These are phyloP conservation scores for Amiota minor DNA, from an alignment of 2,888 invertebrate species.

Conservation along the genomic window DNA sequence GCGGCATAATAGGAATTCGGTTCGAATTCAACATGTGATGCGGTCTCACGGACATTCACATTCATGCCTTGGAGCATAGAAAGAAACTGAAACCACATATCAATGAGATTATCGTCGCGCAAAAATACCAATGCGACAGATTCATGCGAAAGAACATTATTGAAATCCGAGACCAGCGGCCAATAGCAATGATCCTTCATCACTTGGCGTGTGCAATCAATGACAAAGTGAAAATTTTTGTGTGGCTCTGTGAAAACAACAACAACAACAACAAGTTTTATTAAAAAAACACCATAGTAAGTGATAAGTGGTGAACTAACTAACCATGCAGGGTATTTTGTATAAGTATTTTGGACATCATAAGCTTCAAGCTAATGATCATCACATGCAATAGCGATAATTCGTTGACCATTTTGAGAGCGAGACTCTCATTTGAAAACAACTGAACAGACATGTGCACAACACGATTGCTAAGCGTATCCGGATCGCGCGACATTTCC, in stretches of 20 bases:
- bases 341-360: constrained; percentile 94
- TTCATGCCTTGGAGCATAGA: constrained; percentile 99
- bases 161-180: constrained; percentile 97
- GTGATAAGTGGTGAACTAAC: constrained; percentile 73
- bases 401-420: constrained; percentile 92
- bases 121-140: constrained; percentile 93
- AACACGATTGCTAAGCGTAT: constrained; percentile 94
- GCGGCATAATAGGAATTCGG: constrained; percentile 98
- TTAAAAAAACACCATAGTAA: constrained; percentile 2
- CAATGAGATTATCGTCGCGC: constrained; percentile 88
- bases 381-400: constrained; percentile 92
- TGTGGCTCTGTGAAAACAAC: constrained; percentile 76
- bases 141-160: constrained; percentile 94
- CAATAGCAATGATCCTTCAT: constrained; percentile 99
- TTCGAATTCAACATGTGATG: constrained; percentile 95
- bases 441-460: constrained; percentile 98
- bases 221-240: constrained; percentile 90
- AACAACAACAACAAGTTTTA: not conserved
- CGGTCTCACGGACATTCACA: constrained; percentile 91
- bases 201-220: constrained; percentile 91
- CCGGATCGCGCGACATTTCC: constrained; percentile 88
- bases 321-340: constrained; percentile 89
- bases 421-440: constrained; percentile 94
- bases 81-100: constrained; percentile 96
- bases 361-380: constrained; percentile 90